These are phyloP conservation scores for Exocentrus adspersus DNA, from an alignment of 2,888 invertebrate species.

Conservation along the genomic window DNA sequence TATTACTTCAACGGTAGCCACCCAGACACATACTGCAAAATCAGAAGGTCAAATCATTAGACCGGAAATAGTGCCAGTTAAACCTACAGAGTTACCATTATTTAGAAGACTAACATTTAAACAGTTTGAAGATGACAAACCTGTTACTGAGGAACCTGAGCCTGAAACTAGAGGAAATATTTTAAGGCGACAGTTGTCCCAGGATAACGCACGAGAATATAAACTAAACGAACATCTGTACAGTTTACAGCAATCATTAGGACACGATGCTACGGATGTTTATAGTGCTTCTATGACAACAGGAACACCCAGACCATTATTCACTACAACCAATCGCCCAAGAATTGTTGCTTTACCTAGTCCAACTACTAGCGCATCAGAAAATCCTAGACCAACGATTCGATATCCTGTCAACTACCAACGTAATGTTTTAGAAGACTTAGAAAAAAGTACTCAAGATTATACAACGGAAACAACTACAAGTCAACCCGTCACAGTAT, in stretches of 20 bases:
- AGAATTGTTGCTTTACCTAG: conserved; percentile 64
- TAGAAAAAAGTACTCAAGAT: conserved; percentile 48
- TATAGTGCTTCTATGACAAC: conserved; percentile 74
- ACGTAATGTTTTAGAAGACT: conserved; percentile 21
- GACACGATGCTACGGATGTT: conserved; percentile 75
- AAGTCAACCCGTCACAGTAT: conserved; percentile 65
- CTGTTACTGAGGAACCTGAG: conserved; percentile 66
- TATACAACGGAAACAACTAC: conserved; percentile 58
- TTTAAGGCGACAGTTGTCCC: conserved; percentile 71
- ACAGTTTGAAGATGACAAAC: conserved; percentile 62
- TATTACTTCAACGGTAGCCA: conserved; percentile 49
- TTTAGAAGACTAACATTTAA: conserved; percentile 51
- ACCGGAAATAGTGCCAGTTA: conserved; percentile 54
- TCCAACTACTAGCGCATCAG: conserved; percentile 52
- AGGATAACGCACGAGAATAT: conserved; percentile 66
- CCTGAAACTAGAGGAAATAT: conserved; percentile 67
- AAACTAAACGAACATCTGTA: conserved; percentile 67
- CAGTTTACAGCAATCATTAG: conserved; percentile 69
- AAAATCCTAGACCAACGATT: conserved; percentile 49
- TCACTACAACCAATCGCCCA: conserved; percentile 73
- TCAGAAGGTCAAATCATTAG: conserved; percentile 59
- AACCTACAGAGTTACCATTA: conserved; percentile 55
- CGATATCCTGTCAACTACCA: conserved; percentile 48
- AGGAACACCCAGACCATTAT: conserved; percentile 73
- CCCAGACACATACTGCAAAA: conserved; percentile 36